Base-by-base conservation (phyloP, 64 coral and sea anemone genomes). In the Pocillopora damicornis region DNA sequence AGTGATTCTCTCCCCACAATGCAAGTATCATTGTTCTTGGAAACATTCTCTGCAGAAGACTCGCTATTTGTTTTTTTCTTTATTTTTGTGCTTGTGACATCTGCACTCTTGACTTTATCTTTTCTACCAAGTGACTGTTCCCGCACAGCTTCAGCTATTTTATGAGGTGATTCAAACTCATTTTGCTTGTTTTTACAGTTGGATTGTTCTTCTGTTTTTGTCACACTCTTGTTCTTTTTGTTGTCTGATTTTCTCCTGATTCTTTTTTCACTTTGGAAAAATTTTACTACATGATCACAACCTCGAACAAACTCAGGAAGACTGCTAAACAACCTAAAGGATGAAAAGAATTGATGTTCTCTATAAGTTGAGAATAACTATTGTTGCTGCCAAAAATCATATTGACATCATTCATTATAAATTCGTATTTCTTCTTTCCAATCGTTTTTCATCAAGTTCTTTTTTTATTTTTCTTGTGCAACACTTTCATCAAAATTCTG, bases 221-320 rank as follows among this genome's bases (percentile, higher is more conserved):
- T 51, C 11, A 65, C 23, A 18, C 66, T 78, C 75, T 87, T 95
- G 10, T 20, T 73, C 66, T 92, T 80, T 73, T 92, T 73, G 63
- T 9, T 86, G 77, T 79, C 90, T 58, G 71, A 60, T 36, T 88
- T 60, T 83, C 66, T 82, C 15, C 79, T 73, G 15, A 87, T 61
- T 80, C 80, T 86, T 83, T 86, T 83, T 12, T 90, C 80, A 35
- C 79, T 82, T 34, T 96, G 90, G 30, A 96, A 96, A 76, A 96
- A 96, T 35, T 86, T 92, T 18, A 92, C 74, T 5, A 96, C 94
- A 65, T 96, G 94, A 60, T 96, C 94, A 87, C 94, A 96, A 57
- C 94, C 91, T 82, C 91, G 94, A 15, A 96, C 94, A 86, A 96
- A 92, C 59, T 75, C 87, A 56, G 94, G 94, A 67, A 96, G 94